Evolutionary conservation across 2,113 vertebrate species (phyloP).

Genomic region (Gracilinanus agilis): DNA sequence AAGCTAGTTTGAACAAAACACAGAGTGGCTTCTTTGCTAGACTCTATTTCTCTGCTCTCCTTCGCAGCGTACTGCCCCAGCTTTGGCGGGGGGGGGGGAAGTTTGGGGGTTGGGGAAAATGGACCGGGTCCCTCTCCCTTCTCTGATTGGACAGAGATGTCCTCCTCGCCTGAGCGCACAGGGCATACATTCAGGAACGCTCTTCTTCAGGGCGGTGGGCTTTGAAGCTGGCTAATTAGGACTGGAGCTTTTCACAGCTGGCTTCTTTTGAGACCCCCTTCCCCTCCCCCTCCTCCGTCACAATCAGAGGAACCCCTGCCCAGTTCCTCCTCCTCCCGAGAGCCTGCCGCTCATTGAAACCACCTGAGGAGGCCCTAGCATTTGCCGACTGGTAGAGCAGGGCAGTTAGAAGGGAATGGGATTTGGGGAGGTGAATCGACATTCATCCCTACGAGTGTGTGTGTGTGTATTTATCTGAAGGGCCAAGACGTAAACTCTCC

Average conservation of each 20-base stretch:
- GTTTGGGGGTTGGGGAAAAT: neutral
- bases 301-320: constrained; percentile 10
- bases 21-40: constrained; percentile 1
- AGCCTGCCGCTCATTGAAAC: constrained; percentile 5
- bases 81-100: neutral
- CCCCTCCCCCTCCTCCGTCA: constrained; percentile 1
- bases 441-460: neutral
- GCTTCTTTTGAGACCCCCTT: constrained; percentile 43
- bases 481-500: neutral
- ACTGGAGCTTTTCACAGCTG: constrained; percentile 70
- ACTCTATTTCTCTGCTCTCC: neutral
- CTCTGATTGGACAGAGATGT: constrained; percentile 76
- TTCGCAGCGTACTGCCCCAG: neutral
- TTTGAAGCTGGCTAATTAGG: constrained; percentile 76
- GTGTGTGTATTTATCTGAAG: neutral
- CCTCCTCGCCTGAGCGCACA: constrained; percentile 67
- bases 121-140: neutral
- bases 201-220: constrained; percentile 5
- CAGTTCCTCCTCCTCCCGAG: constrained; percentile 18
- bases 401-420: neutral
- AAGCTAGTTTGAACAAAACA: constrained; percentile 40
- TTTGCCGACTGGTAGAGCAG: constrained; percentile 25
- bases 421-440: neutral
- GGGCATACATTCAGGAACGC: constrained; percentile 42
- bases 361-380: constrained; percentile 13